phyloP scores from a whole-genome alignment of 2,888 invertebrate genomes.

The Panorpa germanica region DNA sequence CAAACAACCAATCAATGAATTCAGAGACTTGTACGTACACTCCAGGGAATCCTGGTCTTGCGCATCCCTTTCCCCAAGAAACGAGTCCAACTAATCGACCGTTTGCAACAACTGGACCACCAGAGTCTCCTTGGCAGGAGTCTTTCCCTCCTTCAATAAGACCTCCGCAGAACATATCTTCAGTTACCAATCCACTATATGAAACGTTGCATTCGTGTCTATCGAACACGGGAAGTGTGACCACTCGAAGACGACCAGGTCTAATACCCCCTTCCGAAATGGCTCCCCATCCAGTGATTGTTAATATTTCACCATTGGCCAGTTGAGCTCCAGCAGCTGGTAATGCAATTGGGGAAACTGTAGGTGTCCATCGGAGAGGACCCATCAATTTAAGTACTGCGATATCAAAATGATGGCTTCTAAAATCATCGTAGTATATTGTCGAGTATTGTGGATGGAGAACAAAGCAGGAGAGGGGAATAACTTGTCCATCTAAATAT shows the following conservation, averaged over 20 bases:
- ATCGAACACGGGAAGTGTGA: too few relatives aligned
- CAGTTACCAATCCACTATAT: too few relatives aligned
- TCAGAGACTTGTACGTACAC: too few relatives aligned
- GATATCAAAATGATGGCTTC: too few relatives aligned
- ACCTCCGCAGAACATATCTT: slow-evolving; percentile 44
- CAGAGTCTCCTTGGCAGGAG: slow-evolving; percentile 27
- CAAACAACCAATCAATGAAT: too few relatives aligned
- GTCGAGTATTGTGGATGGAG: slow-evolving; percentile 31
- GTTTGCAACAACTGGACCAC: too few relatives aligned
- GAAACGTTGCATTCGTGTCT: too few relatives aligned
- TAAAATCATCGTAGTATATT: slow-evolving; percentile 28
- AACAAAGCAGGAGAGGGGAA: slow-evolving; percentile 27
- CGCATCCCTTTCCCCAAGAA: too few relatives aligned
- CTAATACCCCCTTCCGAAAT: too few relatives aligned
- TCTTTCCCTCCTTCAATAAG: slow-evolving; percentile 30
- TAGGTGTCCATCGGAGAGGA: slow-evolving; percentile 26
- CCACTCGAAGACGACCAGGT: too few relatives aligned
- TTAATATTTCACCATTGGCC: slow-evolving; percentile 20
- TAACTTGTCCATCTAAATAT: slow-evolving; percentile 27
- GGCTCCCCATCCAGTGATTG: slow-evolving; percentile 22
- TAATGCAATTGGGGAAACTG: slow-evolving; percentile 25
- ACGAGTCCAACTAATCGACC: too few relatives aligned
- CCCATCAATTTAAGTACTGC: slow-evolving; percentile 31
- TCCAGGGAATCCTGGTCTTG: too few relatives aligned
- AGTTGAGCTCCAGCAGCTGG: slow-evolving; percentile 18